These are phyloP conservation scores for Otolemur crassicaudatus DNA, from an alignment of 2,797 vertebrate species.

Conservation along the genomic window DNA sequence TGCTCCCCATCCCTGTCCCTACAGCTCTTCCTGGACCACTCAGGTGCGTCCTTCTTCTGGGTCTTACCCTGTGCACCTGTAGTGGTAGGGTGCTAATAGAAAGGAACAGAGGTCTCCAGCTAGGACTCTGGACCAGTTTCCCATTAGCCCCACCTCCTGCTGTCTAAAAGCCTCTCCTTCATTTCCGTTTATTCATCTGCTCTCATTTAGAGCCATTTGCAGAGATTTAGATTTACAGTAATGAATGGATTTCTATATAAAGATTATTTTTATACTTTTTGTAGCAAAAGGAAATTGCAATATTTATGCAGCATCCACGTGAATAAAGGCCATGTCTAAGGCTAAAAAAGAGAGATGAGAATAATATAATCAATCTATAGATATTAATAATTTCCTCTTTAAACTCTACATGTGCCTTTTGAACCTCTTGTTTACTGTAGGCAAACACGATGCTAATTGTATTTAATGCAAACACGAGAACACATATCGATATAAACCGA, in stretches of 20 bases:
- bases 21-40: not conserved
- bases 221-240: constrained; percentile 75
- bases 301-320: constrained; percentile 83
- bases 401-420: not conserved
- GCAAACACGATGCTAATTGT: not conserved
- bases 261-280: constrained; percentile 87
- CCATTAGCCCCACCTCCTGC: not conserved
- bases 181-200: not conserved
- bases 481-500: not conserved
- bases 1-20: not conserved
- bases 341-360: constrained; percentile 7
- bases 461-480: not conserved
- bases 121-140: not conserved
- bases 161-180: not conserved
- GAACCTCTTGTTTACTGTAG: not conserved
- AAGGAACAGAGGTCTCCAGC: not conserved
- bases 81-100: not conserved
- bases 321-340: constrained; percentile 77
- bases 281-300: constrained; percentile 79
- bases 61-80: not conserved
- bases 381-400: not conserved
- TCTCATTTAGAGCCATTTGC: constrained; percentile 35
- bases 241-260: constrained; percentile 83
- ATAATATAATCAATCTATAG: not conserved
- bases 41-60: not conserved